phyloP scores from a whole-genome alignment of 2,113 vertebrate genomes.

The Haemorhous mexicanus region DNA sequence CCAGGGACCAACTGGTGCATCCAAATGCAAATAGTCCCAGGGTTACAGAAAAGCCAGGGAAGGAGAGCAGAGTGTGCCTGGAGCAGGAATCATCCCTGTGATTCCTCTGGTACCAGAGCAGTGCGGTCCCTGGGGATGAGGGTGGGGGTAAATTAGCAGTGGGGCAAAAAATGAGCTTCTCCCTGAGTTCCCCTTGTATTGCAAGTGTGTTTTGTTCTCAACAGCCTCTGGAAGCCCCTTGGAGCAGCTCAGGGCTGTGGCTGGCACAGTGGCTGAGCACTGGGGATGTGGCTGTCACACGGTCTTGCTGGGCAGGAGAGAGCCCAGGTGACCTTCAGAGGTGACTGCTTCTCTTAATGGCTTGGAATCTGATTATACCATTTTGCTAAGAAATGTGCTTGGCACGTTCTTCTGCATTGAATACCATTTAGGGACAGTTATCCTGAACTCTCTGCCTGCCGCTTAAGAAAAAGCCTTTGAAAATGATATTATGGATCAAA shows the following conservation, averaged over 20 bases:
- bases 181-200: neutral
- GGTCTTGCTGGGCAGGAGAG: neutral
- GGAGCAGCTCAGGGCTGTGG: neutral
- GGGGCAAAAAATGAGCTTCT: neutral
- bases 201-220: accelerated
- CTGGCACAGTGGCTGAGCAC: neutral
- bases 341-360: slow-evolving; percentile 22
- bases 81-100: neutral
- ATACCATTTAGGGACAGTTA: slow-evolving; percentile 19
- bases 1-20: neutral
- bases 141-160: neutral
- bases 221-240: neutral
- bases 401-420: slow-evolving; percentile 22
- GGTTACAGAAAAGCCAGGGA: neutral
- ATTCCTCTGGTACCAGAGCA: neutral
- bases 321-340: slow-evolving; percentile 43
- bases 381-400: neutral
- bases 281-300: neutral
- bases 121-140: neutral
- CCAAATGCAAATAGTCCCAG: neutral
- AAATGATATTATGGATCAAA: slow-evolving; percentile 48
- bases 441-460: neutral
- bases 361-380: slow-evolving; percentile 27
- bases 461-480: slow-evolving; percentile 26
- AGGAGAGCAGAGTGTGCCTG: neutral